phyloP scores from a whole-genome alignment of 2,113 vertebrate genomes.

The Planiliza haematocheilus region DNA sequence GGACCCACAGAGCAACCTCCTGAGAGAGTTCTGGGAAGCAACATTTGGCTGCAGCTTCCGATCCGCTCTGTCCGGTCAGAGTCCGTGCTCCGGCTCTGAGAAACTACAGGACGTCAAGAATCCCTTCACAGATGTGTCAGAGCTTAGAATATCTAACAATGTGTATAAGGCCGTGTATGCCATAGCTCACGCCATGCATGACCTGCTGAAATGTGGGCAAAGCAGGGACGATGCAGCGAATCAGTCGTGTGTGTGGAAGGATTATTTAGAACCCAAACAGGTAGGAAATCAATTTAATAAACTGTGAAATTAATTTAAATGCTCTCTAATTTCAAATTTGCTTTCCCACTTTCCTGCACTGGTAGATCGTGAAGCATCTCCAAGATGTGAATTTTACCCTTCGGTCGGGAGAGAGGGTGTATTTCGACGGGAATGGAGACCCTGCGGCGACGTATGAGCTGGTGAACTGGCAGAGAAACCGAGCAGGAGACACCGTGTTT shows the following conservation, averaged over 20 bases:
- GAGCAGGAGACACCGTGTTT: slow-evolving; percentile 69
- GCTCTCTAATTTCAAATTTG: neutral
- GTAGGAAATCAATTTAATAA: slow-evolving; percentile 41
- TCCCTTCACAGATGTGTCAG: slow-evolving; percentile 80
- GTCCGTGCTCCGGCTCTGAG: slow-evolving; percentile 79
- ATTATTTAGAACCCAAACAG: slow-evolving; percentile 54
- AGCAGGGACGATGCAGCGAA: slow-evolving; percentile 19
- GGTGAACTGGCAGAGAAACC: slow-evolving; percentile 84
- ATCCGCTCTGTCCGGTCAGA: neutral
- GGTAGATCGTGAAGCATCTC: slow-evolving; percentile 74
- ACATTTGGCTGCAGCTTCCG: slow-evolving; percentile 76
- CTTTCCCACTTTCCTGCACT: neutral
- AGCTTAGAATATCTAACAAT: slow-evolving; percentile 82
- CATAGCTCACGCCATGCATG: slow-evolving; percentile 77
- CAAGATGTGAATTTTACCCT: slow-evolving; percentile 79
- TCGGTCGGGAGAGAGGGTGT: slow-evolving; percentile 74
- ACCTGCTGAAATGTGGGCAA: slow-evolving; percentile 67
- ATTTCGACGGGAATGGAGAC: slow-evolving; percentile 82
- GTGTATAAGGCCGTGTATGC: slow-evolving; percentile 85
- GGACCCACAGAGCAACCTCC: slow-evolving; percentile 63
- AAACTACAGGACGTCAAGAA: slow-evolving; percentile 69
- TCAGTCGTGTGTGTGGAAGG: slow-evolving; percentile 52
- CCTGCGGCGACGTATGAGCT: slow-evolving; percentile 81
- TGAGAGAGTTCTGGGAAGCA: slow-evolving; percentile 84
- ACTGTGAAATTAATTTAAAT: neutral